Evolutionary conservation across 1,140 invertebrate species (phyloP).

Genomic region (Monomorium pharaonis): DNA sequence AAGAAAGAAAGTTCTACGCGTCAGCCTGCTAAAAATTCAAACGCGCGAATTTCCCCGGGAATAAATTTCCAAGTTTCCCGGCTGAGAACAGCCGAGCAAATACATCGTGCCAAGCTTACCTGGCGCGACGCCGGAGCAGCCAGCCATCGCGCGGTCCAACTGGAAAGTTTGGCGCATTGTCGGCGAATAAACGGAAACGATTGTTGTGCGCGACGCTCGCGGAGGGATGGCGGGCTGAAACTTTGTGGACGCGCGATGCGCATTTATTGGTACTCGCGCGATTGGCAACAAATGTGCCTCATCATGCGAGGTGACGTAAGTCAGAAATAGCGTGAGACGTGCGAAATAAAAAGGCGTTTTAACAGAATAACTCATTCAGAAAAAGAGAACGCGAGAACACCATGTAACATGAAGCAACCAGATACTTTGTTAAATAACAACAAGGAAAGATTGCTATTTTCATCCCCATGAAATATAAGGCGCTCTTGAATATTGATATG

Average conservation of each 20-base stretch:
- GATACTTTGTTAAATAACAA: slow-evolving; percentile 38
- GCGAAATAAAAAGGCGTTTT: slow-evolving; percentile 26
- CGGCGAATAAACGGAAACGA: slow-evolving; percentile 82
- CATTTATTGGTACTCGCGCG: slow-evolving; percentile 39
- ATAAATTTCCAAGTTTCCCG: slow-evolving; percentile 81
- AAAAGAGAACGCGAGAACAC: not conserved
- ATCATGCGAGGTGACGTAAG: slow-evolving; percentile 21
- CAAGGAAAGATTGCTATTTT: slow-evolving; percentile 56
- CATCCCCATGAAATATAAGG: slow-evolving; percentile 74
- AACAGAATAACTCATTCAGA: slow-evolving; percentile 1
- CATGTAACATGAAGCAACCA: not conserved
- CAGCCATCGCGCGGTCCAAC: slow-evolving; percentile 67
- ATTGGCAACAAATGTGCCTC: slow-evolving; percentile 47
- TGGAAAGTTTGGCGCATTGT: slow-evolving; percentile 82
- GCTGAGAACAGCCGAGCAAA: slow-evolving; percentile 78
- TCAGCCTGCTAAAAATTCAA: slow-evolving; percentile 79
- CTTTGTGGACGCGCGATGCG: slow-evolving; percentile 63
- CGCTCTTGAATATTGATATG: slow-evolving; percentile 79
- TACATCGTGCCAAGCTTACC: slow-evolving; percentile 72
- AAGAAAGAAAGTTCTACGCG: slow-evolving; percentile 66
- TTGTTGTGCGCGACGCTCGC: slow-evolving; percentile 77
- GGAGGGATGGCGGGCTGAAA: slow-evolving; percentile 54
- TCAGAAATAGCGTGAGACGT: slow-evolving; percentile 15
- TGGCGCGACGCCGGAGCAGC: slow-evolving; percentile 42
- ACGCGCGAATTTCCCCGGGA: slow-evolving; percentile 77